phyloP scores from a whole-genome alignment of 2,113 vertebrate species.

The Ochotona princeps region DNA sequence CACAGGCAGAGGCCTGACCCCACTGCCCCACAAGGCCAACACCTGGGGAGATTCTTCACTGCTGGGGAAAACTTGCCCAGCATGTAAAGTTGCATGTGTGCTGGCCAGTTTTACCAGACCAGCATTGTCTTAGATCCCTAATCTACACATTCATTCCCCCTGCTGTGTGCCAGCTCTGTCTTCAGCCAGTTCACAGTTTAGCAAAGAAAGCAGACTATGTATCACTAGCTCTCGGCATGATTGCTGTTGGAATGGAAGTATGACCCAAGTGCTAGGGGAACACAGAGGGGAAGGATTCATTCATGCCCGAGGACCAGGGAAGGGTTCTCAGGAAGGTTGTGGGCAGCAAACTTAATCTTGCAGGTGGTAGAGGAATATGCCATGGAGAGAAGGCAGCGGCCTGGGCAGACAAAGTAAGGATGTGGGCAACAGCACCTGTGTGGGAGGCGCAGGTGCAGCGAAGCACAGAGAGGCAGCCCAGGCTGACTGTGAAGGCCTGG shows the following conservation, averaged over 20 bases:
- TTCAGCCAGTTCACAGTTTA: neutral
- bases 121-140: neutral
- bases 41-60: neutral
- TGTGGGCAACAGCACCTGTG: neutral
- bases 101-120: neutral
- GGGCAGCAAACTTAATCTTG: neutral
- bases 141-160: too few relatives aligned
- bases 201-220: neutral
- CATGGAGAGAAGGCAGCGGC: neutral
- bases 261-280: neutral
- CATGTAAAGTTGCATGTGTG: accelerated
- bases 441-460: neutral
- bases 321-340: neutral
- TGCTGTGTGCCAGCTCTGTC: neutral
- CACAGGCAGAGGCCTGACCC: too few relatives aligned
- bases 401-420: too few relatives aligned
- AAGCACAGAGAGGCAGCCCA: too few relatives aligned
- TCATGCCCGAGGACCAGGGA: neutral
- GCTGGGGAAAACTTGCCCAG: too few relatives aligned
- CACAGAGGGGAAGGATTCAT: neutral
- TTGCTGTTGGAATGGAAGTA: neutral
- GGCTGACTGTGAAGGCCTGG: neutral
- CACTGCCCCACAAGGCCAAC: too few relatives aligned
- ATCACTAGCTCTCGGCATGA: neutral
- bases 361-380: neutral